A percentile compares a stretch with the other conserved stretches of the same genome.
Evolutionary conservation across 2,888 invertebrate genomes (phyloP).

Genomic region (Bruchidius siliquastri): DNA sequence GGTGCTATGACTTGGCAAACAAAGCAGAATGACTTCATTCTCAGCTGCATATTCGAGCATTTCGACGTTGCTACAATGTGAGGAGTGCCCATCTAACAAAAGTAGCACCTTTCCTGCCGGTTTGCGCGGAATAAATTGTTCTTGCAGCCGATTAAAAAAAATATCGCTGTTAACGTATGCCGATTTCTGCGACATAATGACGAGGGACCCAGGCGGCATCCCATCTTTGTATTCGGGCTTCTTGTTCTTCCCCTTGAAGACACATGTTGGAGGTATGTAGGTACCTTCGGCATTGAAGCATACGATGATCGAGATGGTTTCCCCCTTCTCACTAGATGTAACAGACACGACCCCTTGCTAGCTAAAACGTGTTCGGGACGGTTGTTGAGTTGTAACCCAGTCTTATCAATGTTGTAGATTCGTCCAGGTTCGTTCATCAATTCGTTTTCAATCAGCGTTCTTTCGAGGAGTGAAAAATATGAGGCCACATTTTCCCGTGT

Average conservation of each 20-base stretch:
- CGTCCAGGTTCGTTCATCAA: constrained; percentile 2
- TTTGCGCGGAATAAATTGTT: constrained; percentile 31
- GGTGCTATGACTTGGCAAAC: constrained; percentile 30
- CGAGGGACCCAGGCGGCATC: constrained; percentile 19
- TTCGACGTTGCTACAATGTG: constrained; percentile 24
- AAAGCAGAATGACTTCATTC: constrained; percentile 29
- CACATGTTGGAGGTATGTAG: constrained; percentile 15
- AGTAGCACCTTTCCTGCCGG: constrained; percentile 29
- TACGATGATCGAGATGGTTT: constrained; percentile 14
- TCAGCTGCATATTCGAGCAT: constrained; percentile 18
- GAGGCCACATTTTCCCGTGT: constrained; percentile 6
- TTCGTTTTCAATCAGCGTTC: constrained; percentile 5
- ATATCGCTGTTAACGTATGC: constrained; percentile 18
- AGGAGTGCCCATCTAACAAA: constrained; percentile 33
- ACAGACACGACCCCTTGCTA: not conserved
- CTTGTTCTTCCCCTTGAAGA: constrained; percentile 21
- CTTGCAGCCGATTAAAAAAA: constrained; percentile 14
- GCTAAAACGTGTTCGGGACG: not conserved
- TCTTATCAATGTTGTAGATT: constrained; percentile 10
- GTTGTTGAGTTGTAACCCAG: constrained; percentile 7
- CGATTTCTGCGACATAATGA: constrained; percentile 22
- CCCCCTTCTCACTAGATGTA: constrained; percentile 17
- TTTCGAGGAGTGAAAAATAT: constrained; percentile 16
- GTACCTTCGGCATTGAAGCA: constrained; percentile 18
- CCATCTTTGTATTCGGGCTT: constrained; percentile 18